Conservation (phyloP, 2,113 vertebrate species). For the Mastomys natalensis region DNA sequence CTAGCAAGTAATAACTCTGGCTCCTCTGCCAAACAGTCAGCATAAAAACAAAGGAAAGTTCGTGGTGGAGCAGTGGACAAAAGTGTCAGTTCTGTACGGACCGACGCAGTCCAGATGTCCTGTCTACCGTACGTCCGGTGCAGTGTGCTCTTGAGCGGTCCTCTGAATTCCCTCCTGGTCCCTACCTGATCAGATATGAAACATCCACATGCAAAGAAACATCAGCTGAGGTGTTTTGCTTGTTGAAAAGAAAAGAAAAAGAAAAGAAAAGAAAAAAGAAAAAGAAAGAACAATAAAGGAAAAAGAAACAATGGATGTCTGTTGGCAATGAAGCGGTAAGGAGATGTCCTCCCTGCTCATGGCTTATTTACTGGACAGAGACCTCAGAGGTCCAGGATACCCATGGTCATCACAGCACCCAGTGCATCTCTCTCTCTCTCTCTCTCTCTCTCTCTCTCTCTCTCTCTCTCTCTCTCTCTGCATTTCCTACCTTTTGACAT, state of each 20-base stretch:
- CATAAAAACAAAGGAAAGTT: constrained; percentile 84
- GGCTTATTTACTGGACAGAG: constrained; percentile 86
- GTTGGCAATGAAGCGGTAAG: constrained; percentile 79
- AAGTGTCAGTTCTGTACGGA: constrained; percentile 85
- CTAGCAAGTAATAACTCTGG: constrained; percentile 89
- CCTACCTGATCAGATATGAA: constrained; percentile 80
- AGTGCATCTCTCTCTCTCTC: constrained; percentile 77
- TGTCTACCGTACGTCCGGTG: constrained; percentile 66
- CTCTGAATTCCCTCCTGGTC: constrained; percentile 80
- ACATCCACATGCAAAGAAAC: constrained; percentile 80
- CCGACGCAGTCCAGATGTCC: constrained; percentile 82
- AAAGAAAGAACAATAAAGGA: constrained; percentile 57
- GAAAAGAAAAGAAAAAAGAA: background rate
- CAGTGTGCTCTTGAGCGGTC: constrained; percentile 75
- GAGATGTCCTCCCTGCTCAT: constrained; percentile 80
- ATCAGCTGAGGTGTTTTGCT: constrained; percentile 69
- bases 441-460: background rate
- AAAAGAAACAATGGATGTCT: constrained; percentile 75
- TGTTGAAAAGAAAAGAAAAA: background rate
- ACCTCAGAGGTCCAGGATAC: constrained; percentile 81
- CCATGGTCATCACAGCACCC: constrained; percentile 85
- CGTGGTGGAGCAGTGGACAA: constrained; percentile 86
- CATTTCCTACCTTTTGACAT: constrained; percentile 88
- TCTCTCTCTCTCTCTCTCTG: constrained; percentile 63
- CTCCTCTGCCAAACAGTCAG: constrained; percentile 86